Evolutionary conservation across 2,888 invertebrate species (phyloP).

Genomic region (Eledona agricola): DNA sequence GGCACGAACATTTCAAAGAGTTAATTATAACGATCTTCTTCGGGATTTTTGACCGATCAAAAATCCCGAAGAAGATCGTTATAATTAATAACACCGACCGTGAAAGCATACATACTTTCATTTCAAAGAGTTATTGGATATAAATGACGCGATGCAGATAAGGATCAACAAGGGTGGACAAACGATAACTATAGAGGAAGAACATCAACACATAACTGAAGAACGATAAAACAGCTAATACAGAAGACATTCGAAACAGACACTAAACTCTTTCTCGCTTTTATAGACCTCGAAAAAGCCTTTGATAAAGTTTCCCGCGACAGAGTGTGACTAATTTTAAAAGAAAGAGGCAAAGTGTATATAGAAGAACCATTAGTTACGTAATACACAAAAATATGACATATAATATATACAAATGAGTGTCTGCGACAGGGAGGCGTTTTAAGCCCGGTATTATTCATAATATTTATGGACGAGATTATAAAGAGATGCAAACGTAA

Average conservation of each 20-base stretch:
- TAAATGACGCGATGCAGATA: not conserved
- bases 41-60: too few species aligned
- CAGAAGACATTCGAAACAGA: constrained; percentile 14
- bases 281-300: constrained; percentile 39
- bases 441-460: not conserved
- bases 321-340: constrained; percentile 29
- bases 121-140: constrained; percentile 6
- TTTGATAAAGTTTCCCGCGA: constrained; percentile 33
- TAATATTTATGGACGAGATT: not conserved
- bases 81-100: too few species aligned
- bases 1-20: constrained; percentile 8
- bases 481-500: not conserved
- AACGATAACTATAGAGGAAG: not conserved
- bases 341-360: constrained; percentile 18
- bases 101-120: too few species aligned
- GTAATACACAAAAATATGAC: too few species aligned
- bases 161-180: not conserved
- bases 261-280: constrained; percentile 23
- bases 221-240: constrained; percentile 32
- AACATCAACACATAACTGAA: not conserved
- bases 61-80: too few species aligned
- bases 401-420: not conserved
- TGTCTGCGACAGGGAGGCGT: not conserved
- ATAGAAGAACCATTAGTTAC: too few species aligned
- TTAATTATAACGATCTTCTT: too few species aligned